Conservation (phyloP, 2,888 invertebrate species). For the Lumbricus terrestris region DNA sequence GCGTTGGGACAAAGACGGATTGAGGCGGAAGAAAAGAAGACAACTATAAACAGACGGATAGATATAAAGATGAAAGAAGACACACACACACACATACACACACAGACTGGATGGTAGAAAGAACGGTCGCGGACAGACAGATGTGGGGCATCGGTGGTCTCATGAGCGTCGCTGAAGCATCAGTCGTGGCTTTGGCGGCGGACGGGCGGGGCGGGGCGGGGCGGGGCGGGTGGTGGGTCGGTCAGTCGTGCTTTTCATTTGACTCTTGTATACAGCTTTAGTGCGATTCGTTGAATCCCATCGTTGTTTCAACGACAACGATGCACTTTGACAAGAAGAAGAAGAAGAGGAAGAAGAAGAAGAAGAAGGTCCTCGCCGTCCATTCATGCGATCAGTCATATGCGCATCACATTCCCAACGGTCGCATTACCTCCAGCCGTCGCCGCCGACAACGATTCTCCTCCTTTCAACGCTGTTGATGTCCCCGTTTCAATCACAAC, state of each 20-base stretch:
- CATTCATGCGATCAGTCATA: not conserved
- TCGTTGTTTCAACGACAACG: not conserved
- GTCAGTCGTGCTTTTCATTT: not conserved
- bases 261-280: not conserved
- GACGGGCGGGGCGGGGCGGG: not conserved
- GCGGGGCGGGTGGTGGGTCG: not conserved
- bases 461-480: conserved; percentile 3
- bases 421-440: not conserved
- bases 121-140: not conserved
- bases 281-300: not conserved
- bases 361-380: too few relatives aligned
- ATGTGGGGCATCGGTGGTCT: not conserved
- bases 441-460: too few relatives aligned
- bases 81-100: too few relatives aligned
- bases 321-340: not conserved
- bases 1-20: not conserved
- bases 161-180: not conserved
- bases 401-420: not conserved
- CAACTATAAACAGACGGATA: not conserved
- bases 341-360: too few relatives aligned
- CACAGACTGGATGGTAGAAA: too few relatives aligned
- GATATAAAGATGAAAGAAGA: not conserved
- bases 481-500: not conserved
- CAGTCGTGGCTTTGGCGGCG: not conserved
- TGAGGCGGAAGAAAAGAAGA: not conserved